These are phyloP conservation scores for Syngnathus acus DNA, from an alignment of 2,797 vertebrate species.

Conservation along the genomic window DNA sequence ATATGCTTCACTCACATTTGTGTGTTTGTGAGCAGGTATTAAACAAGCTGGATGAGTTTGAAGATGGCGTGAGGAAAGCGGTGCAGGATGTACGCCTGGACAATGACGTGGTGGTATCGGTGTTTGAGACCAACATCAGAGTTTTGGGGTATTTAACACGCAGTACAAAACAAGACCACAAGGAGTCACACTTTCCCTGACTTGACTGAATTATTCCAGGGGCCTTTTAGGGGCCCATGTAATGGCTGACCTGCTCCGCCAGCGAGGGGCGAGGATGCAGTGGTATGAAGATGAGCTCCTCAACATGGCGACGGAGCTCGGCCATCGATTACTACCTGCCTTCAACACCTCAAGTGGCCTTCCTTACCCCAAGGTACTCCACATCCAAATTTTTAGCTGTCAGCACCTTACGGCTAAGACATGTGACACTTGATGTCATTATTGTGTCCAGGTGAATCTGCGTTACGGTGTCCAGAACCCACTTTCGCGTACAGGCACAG, in stretches of 20 bases:
- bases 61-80: conserved; percentile 71
- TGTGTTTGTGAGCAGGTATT: conserved; percentile 59
- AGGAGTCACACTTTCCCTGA: neutral
- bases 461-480: conserved; percentile 72
- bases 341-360: conserved; percentile 82
- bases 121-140: conserved; percentile 81
- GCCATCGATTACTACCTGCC: conserved; percentile 74
- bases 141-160: conserved; percentile 67
- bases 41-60: conserved; percentile 79
- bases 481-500: conserved; percentile 76
- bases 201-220: conserved; percentile 43
- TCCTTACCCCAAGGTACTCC: conserved; percentile 74
- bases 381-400: conserved; percentile 8
- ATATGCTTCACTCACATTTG: neutral
- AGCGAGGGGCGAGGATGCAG: conserved; percentile 69
- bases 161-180: neutral
- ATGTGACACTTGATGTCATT: too few relatives aligned
- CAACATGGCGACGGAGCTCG: conserved; percentile 76
- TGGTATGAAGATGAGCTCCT: conserved; percentile 77
- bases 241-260: conserved; percentile 72
- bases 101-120: conserved; percentile 79
- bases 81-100: conserved; percentile 71
- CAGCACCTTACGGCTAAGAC: neutral
- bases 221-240: conserved; percentile 75
- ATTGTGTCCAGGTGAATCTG: conserved; percentile 68